A percentile compares a stretch with the other conserved stretches of the same genome.
phyloP scores from a whole-genome alignment of 2,888 invertebrate genomes.

The Sesia bembeciformis region DNA sequence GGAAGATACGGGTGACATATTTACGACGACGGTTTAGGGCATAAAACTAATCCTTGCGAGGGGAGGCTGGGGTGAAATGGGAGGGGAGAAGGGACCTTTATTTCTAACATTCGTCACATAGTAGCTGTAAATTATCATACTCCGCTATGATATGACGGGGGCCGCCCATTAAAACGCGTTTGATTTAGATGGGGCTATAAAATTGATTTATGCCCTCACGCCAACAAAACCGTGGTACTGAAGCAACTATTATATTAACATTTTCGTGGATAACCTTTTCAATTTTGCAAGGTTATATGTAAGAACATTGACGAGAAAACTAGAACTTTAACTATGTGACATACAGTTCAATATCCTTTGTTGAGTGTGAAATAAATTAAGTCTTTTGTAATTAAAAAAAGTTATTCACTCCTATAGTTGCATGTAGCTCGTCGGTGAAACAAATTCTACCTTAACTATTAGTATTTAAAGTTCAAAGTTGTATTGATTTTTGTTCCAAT shows the following conservation, averaged over 20 bases:
- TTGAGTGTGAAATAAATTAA: conserved; percentile 30
- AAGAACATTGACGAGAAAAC: conserved; percentile 11
- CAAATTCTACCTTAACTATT: conserved; percentile 29
- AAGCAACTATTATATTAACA: conserved; percentile 75
- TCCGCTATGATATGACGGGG: conserved; percentile 75
- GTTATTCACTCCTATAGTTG: conserved; percentile 63
- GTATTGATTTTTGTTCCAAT: conserved; percentile 21
- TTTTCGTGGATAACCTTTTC: conserved; percentile 71
- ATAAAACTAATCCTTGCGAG: conserved; percentile 65
- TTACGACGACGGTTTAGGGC: conserved; percentile 67
- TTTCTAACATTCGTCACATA: conserved; percentile 77
- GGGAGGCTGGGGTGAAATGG: conserved; percentile 14
- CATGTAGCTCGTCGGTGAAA: conserved; percentile 31
- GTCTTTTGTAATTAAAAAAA: conserved; percentile 67
- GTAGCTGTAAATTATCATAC: conserved; percentile 75
- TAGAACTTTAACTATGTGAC: conserved; percentile 13
- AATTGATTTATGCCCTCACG: conserved; percentile 76
- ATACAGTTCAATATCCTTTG: conserved; percentile 16
- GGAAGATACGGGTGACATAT: conserved; percentile 68
- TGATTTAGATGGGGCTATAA: conserved; percentile 76
- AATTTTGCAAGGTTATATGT: conserved; percentile 50
- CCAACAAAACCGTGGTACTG: conserved; percentile 73
- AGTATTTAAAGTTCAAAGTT: conserved; percentile 23
- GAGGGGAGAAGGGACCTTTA: conserved; percentile 57
- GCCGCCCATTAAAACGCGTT: conserved; percentile 76